A percentile compares a stretch with the other conserved stretches of the same genome.
Conservation (phyloP, 2,113 vertebrate genomes). For the Panthera leo region DNA sequence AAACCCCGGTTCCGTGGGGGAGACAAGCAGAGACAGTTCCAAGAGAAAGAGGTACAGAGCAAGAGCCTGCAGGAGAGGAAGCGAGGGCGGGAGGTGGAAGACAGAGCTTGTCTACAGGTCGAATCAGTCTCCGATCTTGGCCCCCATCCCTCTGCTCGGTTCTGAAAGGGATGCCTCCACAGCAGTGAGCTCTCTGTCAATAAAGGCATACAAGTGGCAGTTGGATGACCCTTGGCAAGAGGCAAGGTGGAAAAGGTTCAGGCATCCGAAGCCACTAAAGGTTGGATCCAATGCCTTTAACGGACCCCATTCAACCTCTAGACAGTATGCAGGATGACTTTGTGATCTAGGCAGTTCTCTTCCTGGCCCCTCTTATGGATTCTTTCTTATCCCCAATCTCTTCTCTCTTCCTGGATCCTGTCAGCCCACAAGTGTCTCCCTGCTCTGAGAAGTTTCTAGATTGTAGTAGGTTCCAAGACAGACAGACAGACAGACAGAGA, state of each 20-base stretch:
- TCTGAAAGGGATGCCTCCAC: not conserved
- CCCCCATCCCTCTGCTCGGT: not conserved
- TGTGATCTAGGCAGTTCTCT: rapidly evolving
- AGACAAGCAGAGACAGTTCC: not conserved
- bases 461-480: not conserved
- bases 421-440: not conserved
- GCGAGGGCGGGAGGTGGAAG: no score
- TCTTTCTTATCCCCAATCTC: not conserved
- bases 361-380: no score
- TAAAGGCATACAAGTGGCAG: not conserved
- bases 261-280: not conserved
- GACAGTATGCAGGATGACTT: not conserved
- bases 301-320: not conserved
- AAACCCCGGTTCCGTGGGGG: not conserved
- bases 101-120: not conserved
- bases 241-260: not conserved
- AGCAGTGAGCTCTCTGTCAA: not conserved
- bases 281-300: not conserved
- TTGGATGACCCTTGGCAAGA: not conserved
- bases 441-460: not conserved
- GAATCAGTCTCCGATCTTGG: rapidly evolving
- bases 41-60: not conserved
- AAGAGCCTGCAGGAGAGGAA: not conserved
- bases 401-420: not conserved
- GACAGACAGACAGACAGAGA: not conserved